Percentiles rank a stretch among this genome's conserved stretches.
phyloP scores from a whole-genome alignment of 1,140 invertebrate species.

The Pogonognathellus flavescens region DNA sequence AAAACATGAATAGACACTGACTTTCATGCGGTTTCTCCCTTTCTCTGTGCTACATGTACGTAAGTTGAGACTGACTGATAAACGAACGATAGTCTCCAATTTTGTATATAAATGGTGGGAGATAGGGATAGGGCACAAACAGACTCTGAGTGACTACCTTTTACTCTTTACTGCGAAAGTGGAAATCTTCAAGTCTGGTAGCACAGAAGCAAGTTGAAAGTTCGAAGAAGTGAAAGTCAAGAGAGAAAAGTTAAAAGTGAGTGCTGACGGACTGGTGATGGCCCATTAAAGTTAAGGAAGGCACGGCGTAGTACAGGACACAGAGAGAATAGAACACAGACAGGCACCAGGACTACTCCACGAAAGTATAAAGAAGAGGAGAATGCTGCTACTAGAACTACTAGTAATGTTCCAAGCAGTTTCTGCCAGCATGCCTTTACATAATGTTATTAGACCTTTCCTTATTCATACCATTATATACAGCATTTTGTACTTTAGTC shows the following conservation, averaged over 20 bases:
- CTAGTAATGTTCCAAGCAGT: not conserved
- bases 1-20: slow-evolving; percentile 17
- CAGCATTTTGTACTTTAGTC: not conserved
- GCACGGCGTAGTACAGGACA: slow-evolving; percentile 2
- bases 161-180: slow-evolving; percentile 2
- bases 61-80: not conserved
- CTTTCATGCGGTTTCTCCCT: slow-evolving; percentile 6
- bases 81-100: no score
- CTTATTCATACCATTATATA: not conserved
- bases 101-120: not conserved
- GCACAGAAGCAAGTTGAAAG: slow-evolving; percentile 20
- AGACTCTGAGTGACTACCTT: slow-evolving; percentile 5
- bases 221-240: slow-evolving; percentile 19
- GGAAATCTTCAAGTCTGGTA: slow-evolving; percentile 21
- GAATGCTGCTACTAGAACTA: not conserved
- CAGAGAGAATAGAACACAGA: not conserved
- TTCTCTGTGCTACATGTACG: not conserved
- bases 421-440: not conserved
- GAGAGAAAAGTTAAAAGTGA: slow-evolving; percentile 37
- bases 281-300: not conserved
- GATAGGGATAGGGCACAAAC: not conserved
- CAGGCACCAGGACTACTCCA: not conserved
- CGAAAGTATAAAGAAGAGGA: not conserved
- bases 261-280: slow-evolving; percentile 42
- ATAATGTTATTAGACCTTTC: slow-evolving; percentile 11